A percentile compares a stretch with the other conserved stretches of the same genome.
Evolutionary conservation across 2,113 vertebrate species (phyloP).

Genomic region (Perca fluviatilis): DNA sequence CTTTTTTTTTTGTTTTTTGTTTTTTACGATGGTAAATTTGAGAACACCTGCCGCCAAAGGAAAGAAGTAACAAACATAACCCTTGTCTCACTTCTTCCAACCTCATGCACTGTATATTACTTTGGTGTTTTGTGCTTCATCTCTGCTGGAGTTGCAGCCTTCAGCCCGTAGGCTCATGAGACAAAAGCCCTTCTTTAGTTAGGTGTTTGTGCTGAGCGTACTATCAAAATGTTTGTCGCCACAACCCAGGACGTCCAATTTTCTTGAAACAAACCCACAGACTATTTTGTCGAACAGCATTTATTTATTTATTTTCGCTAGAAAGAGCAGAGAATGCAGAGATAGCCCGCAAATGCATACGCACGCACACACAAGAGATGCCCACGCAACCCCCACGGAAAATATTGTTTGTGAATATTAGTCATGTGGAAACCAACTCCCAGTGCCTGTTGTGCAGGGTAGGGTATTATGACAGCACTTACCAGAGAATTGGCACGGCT

Average conservation of each 20-base stretch:
- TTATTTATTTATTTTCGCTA: slow-evolving; percentile 62
- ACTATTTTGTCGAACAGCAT: slow-evolving; percentile 39
- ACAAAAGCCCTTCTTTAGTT: slow-evolving; percentile 39
- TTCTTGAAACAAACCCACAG: slow-evolving; percentile 47
- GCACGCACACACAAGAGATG: slow-evolving; percentile 1
- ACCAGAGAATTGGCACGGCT: slow-evolving; percentile 51
- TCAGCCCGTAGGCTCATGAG: background rate
- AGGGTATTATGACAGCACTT: slow-evolving; percentile 48
- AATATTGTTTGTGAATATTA: slow-evolving; percentile 66
- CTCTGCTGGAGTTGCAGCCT: slow-evolving; percentile 32
- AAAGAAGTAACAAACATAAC: slow-evolving; percentile 40
- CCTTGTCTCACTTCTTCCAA: slow-evolving; percentile 30
- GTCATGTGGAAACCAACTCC: slow-evolving; percentile 62
- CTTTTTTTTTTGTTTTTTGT: slow-evolving; percentile 10
- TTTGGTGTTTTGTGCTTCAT: slow-evolving; percentile 41
- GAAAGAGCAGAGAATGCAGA: slow-evolving; percentile 35
- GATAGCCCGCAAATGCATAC: slow-evolving; percentile 33
- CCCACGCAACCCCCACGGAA: slow-evolving; percentile 29
- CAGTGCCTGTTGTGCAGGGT: background rate
- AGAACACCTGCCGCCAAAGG: slow-evolving; percentile 50
- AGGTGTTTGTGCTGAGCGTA: slow-evolving; percentile 50
- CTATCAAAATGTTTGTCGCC: slow-evolving; percentile 24
- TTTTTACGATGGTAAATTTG: slow-evolving; percentile 27
- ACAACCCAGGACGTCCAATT: slow-evolving; percentile 22
- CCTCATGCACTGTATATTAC: slow-evolving; percentile 35